A percentile compares a stretch with the other conserved stretches of the same genome.
phyloP scores from a whole-genome alignment of 2,888 invertebrate species.

The Drosophila setosimentum region DNA sequence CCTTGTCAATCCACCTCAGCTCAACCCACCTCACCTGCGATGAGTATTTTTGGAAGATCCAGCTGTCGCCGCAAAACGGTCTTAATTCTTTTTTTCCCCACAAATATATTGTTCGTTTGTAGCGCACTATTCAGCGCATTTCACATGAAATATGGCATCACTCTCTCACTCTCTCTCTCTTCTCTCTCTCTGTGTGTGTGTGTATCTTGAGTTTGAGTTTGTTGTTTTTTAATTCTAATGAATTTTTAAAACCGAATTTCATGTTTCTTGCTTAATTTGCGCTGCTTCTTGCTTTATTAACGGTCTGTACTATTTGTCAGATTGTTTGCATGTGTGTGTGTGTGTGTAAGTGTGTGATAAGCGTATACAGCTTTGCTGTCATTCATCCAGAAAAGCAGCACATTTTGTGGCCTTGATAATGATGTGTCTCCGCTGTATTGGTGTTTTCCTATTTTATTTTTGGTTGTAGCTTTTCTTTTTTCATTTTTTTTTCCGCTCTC shows the following conservation, averaged over 20 bases:
- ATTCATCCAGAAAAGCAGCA: slow-evolving; percentile 18
- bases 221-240: slow-evolving; percentile 37
- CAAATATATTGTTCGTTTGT: slow-evolving; percentile 25
- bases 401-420: slow-evolving; percentile 51
- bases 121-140: slow-evolving; percentile 64
- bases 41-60: slow-evolving; percentile 50
- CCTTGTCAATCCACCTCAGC: slow-evolving; percentile 60
- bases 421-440: slow-evolving; percentile 27
- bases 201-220: slow-evolving; percentile 20
- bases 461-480: neutral
- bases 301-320: neutral
- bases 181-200: slow-evolving; percentile 5
- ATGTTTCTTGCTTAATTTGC: slow-evolving; percentile 31
- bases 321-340: neutral
- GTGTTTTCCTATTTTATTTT: neutral
- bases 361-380: slow-evolving; percentile 28
- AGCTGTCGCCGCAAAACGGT: slow-evolving; percentile 44
- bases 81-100: slow-evolving; percentile 25
- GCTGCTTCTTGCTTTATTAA: neutral
- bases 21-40: slow-evolving; percentile 38
- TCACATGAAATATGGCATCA: slow-evolving; percentile 29
- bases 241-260: slow-evolving; percentile 38
- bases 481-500: neutral
- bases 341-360: slow-evolving; percentile 8
- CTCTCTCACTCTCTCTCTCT: neutral